These are phyloP conservation scores for Tortrix viridana DNA, from an alignment of 2,888 invertebrate species.

Conservation along the genomic window DNA sequence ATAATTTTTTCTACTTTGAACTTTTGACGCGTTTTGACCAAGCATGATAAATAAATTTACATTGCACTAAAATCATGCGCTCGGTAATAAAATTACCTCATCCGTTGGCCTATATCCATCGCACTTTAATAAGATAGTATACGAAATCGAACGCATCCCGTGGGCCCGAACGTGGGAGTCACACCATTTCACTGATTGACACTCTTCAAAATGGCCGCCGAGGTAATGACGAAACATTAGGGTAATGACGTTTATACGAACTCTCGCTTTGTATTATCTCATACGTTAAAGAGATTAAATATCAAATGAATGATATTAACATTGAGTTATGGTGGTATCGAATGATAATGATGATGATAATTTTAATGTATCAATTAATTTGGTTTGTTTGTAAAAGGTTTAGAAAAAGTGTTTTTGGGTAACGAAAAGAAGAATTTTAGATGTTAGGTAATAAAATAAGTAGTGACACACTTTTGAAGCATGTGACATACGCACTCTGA, in stretches of 20 bases:
- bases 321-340: slow-evolving; percentile 15
- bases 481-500: too few relatives aligned
- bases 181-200: slow-evolving; percentile 36
- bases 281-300: slow-evolving; percentile 13
- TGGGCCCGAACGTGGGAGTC: slow-evolving; percentile 29
- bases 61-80: neutral
- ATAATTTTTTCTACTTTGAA: neutral
- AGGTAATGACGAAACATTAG: slow-evolving; percentile 30
- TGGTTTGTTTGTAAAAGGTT: neutral
- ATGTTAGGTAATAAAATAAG: too few relatives aligned
- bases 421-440: too few relatives aligned
- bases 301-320: slow-evolving; percentile 24
- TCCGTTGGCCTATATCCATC: neutral
- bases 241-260: slow-evolving; percentile 21
- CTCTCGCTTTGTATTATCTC: slow-evolving; percentile 14
- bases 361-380: slow-evolving; percentile 28
- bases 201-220: slow-evolving; percentile 30
- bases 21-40: neutral
- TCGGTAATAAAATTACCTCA: neutral
- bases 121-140: slow-evolving; percentile 27
- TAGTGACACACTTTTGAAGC: too few relatives aligned
- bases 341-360: slow-evolving; percentile 13
- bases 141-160: slow-evolving; percentile 16
- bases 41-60: neutral
- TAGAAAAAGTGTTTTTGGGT: neutral